Percentiles rank a stretch among this genome's conserved stretches.
Evolutionary conservation across 1,140 invertebrate species (phyloP).

Genomic region (Drosophila orena): DNA sequence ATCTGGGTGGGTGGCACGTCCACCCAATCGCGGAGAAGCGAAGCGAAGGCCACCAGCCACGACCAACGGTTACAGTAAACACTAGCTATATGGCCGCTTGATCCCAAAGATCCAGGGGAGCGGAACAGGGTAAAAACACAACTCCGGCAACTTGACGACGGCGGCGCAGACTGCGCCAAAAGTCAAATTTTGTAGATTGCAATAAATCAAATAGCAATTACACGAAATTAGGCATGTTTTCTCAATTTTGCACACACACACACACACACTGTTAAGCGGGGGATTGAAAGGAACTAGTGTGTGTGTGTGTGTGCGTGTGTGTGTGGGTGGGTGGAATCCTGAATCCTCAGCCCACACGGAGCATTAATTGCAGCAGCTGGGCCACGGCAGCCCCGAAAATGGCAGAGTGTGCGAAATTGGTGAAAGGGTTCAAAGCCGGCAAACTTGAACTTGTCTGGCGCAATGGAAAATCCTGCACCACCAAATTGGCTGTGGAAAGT

Average conservation of each 20-base stretch:
- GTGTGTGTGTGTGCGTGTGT: not conserved
- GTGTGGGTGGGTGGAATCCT: slow-evolving; percentile 15
- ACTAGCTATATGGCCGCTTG: slow-evolving; percentile 35
- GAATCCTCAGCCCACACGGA: slow-evolving; percentile 44
- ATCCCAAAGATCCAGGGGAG: slow-evolving; percentile 19
- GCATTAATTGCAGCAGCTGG: slow-evolving; percentile 83
- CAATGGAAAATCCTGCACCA: slow-evolving; percentile 40
- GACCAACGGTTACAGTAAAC: slow-evolving; percentile 39
- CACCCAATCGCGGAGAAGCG: no score
- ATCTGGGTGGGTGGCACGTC: slow-evolving; percentile 64
- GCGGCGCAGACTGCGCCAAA: slow-evolving; percentile 74
- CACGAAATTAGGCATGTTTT: slow-evolving; percentile 85
- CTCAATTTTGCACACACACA: slow-evolving; percentile 73
- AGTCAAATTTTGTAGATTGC: slow-evolving; percentile 84
- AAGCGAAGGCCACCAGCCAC: slow-evolving; percentile 41
- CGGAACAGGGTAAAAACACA: not conserved
- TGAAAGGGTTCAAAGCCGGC: slow-evolving; percentile 76
- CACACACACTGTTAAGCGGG: not conserved
- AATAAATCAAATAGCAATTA: slow-evolving; percentile 85
- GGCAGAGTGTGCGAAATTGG: slow-evolving; percentile 64
- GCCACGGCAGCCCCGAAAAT: slow-evolving; percentile 47
- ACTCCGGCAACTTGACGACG: slow-evolving; percentile 55
- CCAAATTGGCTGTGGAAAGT: slow-evolving; percentile 5
- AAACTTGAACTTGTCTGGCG: slow-evolving; percentile 78
- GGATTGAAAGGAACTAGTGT: not conserved